Conservation (phyloP, 1,140 invertebrate genomes). For the Asobara japonica region DNA sequence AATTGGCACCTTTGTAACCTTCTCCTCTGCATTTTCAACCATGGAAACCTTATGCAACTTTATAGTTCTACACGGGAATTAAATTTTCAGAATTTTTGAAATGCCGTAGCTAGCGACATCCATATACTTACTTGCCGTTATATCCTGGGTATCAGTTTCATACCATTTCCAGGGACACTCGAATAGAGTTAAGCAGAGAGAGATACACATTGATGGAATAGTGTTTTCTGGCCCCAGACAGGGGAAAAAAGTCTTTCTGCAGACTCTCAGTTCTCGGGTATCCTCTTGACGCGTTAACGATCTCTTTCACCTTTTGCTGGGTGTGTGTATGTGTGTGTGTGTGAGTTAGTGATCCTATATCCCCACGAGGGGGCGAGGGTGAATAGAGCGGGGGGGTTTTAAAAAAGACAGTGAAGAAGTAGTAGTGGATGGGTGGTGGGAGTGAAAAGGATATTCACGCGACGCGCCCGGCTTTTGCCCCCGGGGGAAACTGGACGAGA, state of each 20-base stretch:
- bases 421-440: background rate
- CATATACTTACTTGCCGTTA: no score
- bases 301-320: slow-evolving; percentile 31
- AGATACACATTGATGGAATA: background rate
- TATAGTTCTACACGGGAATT: no score
- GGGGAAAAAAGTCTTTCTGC: background rate
- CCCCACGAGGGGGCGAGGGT: background rate
- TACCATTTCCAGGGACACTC: background rate
- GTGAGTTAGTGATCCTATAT: background rate
- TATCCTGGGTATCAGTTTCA: background rate
- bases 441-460: slow-evolving; percentile 1
- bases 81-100: no score
- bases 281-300: slow-evolving; percentile 38
- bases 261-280: background rate
- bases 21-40: no score
- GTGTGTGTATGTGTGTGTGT: no score
- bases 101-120: no score
- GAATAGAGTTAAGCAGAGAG: background rate
- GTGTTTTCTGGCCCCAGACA: background rate
- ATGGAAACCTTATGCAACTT: no score
- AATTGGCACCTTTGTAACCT: no score
- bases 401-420: slow-evolving; percentile 1
- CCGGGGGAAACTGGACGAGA: background rate
- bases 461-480: background rate
- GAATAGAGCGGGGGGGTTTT: background rate